A percentile compares a stretch with the other conserved stretches of the same genome.
phyloP scores from a whole-genome alignment of 2,113 vertebrate genomes.

The Saguinus midas region DNA sequence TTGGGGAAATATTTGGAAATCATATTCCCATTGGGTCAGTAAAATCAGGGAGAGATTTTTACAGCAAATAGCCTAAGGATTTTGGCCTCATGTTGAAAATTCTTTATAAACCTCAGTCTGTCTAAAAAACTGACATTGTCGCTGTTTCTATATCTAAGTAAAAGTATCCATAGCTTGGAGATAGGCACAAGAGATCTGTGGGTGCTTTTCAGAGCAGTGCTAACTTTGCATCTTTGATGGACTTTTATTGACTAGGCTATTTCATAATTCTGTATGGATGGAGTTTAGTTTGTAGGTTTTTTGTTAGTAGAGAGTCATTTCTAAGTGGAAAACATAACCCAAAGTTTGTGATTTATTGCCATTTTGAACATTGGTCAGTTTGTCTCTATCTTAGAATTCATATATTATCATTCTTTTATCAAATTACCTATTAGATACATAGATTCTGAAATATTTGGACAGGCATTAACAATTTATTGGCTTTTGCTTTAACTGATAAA shows the following conservation, averaged over 20 bases:
- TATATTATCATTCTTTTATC: neutral
- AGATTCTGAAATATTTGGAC: neutral
- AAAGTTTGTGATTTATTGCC: neutral
- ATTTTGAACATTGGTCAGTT: neutral
- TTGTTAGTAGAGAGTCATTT: neutral
- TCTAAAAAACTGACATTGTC: neutral
- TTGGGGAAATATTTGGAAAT: neutral
- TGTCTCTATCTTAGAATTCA: neutral
- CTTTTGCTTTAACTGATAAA: neutral
- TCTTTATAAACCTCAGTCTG: neutral
- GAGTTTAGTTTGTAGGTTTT: neutral
- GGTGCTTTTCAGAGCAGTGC: neutral
- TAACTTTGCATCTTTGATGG: neutral
- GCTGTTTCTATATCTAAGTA: neutral
- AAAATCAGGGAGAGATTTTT: slow-evolving; percentile 23
- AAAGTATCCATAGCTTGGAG: neutral
- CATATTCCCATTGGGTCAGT: neutral
- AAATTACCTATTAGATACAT: neutral
- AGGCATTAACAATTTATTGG: neutral
- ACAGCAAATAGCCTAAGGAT: neutral
- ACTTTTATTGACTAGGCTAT: neutral
- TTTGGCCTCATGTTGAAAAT: neutral
- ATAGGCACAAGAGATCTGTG: neutral
- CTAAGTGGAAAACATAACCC: neutral
- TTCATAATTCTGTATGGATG: neutral